Conservation (phyloP, 2,797 vertebrate genomes). For the Apogon hyalosoma region DNA sequence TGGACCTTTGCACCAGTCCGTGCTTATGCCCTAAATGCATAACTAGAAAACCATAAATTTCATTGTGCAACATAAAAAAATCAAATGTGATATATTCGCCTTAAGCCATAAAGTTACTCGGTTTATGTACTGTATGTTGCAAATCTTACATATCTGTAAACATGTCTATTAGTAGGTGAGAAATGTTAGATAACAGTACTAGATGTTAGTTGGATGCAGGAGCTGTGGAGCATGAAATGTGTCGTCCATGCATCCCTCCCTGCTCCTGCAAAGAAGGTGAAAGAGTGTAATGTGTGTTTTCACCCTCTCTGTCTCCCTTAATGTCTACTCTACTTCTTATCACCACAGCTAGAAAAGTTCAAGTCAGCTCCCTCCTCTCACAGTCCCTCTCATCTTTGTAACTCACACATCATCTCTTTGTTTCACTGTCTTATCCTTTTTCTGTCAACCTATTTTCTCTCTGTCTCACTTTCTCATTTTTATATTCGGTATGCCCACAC, state of each 20-base stretch:
- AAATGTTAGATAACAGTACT: too few relatives aligned
- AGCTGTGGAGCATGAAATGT: neutral
- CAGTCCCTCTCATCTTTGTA: slow-evolving; percentile 13
- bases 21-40: too few relatives aligned
- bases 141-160: too few relatives aligned
- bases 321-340: slow-evolving; percentile 21
- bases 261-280: slow-evolving; percentile 24
- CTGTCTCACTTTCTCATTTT: slow-evolving; percentile 14
- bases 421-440: slow-evolving; percentile 17
- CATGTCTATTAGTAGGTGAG: too few relatives aligned
- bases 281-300: slow-evolving; percentile 37
- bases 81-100: too few relatives aligned
- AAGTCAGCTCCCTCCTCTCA: slow-evolving; percentile 27
- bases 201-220: too few relatives aligned
- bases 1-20: too few relatives aligned
- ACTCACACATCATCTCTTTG: slow-evolving; percentile 4
- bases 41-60: too few relatives aligned
- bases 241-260: slow-evolving; percentile 9
- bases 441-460: slow-evolving; percentile 31
- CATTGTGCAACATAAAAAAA: too few relatives aligned
- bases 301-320: slow-evolving; percentile 15
- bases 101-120: too few relatives aligned
- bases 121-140: too few relatives aligned
- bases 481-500: neutral
- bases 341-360: slow-evolving; percentile 32